phyloP scores from a whole-genome alignment of 2,113 vertebrate species.

The Hucho hucho region DNA sequence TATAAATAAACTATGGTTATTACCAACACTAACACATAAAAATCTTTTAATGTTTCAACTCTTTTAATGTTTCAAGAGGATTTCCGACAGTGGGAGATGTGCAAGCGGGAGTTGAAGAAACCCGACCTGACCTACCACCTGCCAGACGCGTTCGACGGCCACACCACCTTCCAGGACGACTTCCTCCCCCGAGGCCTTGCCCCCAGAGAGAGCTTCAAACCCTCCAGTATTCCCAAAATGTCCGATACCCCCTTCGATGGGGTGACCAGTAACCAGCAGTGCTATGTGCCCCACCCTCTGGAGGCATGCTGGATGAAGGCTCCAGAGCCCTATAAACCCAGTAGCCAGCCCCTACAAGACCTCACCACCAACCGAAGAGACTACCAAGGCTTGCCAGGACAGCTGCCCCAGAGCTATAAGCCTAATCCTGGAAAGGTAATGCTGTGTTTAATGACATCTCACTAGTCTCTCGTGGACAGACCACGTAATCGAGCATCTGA shows the following conservation, averaged over 20 bases:
- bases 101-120: conserved; percentile 70
- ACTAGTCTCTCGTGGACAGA: too few species aligned
- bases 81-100: conserved; percentile 74
- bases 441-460: too few species aligned
- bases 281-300: conserved; percentile 66
- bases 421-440: conserved; percentile 51
- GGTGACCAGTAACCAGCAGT: conserved; percentile 70
- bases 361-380: conserved; percentile 78
- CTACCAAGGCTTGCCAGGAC: conserved; percentile 73
- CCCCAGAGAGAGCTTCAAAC: conserved; percentile 71
- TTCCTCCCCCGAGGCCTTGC: conserved; percentile 64
- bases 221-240: conserved; percentile 36
- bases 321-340: conserved; percentile 71
- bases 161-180: conserved; percentile 82
- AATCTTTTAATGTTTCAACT: conserved; percentile 20
- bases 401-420: conserved; percentile 74
- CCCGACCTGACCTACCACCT: conserved; percentile 65
- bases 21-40: background rate
- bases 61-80: conserved; percentile 66
- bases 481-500: too few species aligned
- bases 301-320: conserved; percentile 51
- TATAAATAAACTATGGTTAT: background rate
- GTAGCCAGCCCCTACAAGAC: conserved; percentile 70
- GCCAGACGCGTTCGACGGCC: conserved; percentile 75
- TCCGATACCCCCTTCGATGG: conserved; percentile 67